Percentiles rank a stretch among this genome's conserved stretches.
These are phyloP conservation scores for Hippopotamus amphibius DNA, from an alignment of 2,113 vertebrate species.

Conservation along the genomic window DNA sequence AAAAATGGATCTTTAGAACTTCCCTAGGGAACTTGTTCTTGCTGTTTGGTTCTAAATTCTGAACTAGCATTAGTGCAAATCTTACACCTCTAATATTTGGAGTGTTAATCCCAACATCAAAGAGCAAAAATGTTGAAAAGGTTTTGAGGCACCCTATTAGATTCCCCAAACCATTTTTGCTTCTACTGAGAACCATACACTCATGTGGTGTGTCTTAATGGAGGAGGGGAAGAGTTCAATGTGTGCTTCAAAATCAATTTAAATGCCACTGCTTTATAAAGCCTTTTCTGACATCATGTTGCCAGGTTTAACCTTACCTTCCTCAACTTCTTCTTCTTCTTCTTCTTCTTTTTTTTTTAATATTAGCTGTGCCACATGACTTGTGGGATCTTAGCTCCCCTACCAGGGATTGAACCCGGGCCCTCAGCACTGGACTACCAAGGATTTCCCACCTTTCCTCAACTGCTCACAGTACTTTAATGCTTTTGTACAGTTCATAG, in stretches of 20 bases:
- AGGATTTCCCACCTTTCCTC: background rate
- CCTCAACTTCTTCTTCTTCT: no score
- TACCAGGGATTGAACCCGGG: no score
- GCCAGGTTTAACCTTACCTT: background rate
- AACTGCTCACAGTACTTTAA: background rate
- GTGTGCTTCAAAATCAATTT: background rate
- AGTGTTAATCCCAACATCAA: background rate
- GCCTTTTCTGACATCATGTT: background rate
- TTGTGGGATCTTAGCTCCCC: no score
- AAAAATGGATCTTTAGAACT: conserved; percentile 74
- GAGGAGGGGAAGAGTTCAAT: background rate
- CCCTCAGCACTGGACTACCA: no score
- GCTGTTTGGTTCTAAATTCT: conserved; percentile 38
- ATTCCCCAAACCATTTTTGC: background rate
- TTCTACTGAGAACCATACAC: background rate
- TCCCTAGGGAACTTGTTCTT: conserved; percentile 25
- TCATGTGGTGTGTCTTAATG: background rate
- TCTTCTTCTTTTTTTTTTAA: no score
- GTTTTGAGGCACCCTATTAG: background rate
- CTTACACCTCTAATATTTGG: background rate
- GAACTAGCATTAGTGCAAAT: conserved; percentile 34
- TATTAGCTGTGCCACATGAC: no score
- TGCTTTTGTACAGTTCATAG: background rate
- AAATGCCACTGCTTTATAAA: background rate
- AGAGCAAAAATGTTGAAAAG: background rate